Base-by-base conservation (phyloP, 2,888 invertebrate genomes). In the Drosophila neonasuta region DNA sequence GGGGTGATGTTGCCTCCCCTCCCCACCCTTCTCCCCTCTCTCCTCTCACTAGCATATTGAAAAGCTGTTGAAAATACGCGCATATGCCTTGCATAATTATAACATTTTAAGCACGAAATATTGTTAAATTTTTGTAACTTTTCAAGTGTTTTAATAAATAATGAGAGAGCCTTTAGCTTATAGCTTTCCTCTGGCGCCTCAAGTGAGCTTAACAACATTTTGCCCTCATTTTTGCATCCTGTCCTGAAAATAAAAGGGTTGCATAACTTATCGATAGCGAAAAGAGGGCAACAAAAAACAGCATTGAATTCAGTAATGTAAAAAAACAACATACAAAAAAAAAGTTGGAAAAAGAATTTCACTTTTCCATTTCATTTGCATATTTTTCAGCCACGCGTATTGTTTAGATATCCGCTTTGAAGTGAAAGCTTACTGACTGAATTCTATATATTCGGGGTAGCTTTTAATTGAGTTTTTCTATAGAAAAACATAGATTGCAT, bases 11-110 rank as follows among this genome's bases (percentile, higher is more conserved):
- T 39, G 45, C 51, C 46, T 15, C 15, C 15, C 15, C 15, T 15
- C 15, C 15, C 1, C 49, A n/a, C n/a, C n/a, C n/a, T n/a, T 48
- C 46, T 20, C n/a, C 34, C 45, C 20, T 29, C 6, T 24, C 41
- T n/a, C 17, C 42, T 41, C 42, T 51, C 45, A 50, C 52, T 57
- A 50, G 41, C 52, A 41, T 66, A 62, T 73, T 52, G 69, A 68
- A 82, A 79, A 79, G 68, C 71, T 74, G 24, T 67, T 66, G 74
- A 80, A 55, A 80, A 85, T 85, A 7, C 70, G 67, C 70, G 80
- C 80, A 82, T 80, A 80, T 80, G 86, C 77, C 80, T 17, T 45
- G 83, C 74, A 74, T 85, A 81, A 85, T 85, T 82, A 80, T 59
- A 66, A 62, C 24, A 59, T 71, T 68, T 67, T 34, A 46, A 68